A percentile compares a stretch with the other conserved stretches of the same genome.
These are phyloP conservation scores for Corydoras maculifer DNA, from an alignment of 2,113 vertebrate species.

Conservation along the genomic window DNA sequence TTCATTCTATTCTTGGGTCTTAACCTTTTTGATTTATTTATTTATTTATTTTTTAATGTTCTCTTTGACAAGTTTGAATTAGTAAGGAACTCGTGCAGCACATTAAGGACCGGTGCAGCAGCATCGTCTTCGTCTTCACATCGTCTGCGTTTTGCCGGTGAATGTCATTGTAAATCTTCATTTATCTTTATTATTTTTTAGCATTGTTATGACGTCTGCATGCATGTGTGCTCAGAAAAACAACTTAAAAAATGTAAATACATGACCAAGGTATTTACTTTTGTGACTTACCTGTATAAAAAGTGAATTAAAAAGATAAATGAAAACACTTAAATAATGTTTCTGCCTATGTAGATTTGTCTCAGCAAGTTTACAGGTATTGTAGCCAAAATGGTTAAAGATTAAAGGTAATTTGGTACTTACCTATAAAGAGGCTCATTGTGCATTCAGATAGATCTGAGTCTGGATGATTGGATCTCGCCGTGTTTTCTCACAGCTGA, in stretches of 20 bases:
- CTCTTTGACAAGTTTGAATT: background rate
- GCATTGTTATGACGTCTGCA: no score
- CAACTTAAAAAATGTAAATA: no score
- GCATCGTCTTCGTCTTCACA: background rate
- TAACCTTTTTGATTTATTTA: background rate
- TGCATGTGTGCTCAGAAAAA: no score
- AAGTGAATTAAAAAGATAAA: no score
- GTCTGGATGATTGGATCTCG: conserved; percentile 27
- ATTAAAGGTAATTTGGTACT: background rate
- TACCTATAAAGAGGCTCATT: conserved; percentile 8
- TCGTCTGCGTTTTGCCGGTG: background rate
- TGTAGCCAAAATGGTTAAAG: no score
- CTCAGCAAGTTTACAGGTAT: no score
- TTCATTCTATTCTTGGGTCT: background rate
- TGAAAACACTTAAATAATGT: no score
- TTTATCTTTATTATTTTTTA: no score
- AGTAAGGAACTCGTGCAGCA: background rate
- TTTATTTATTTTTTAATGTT: background rate
- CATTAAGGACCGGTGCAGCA: background rate
- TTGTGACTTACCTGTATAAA: no score
- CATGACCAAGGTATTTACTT: no score
- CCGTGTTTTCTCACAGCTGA: conserved; percentile 20
- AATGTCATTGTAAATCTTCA: background rate
- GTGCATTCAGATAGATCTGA: conserved; percentile 15
- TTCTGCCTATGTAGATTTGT: no score